phyloP scores from a whole-genome alignment of 1,140 invertebrate genomes.

The Odontomachus brunneus region DNA sequence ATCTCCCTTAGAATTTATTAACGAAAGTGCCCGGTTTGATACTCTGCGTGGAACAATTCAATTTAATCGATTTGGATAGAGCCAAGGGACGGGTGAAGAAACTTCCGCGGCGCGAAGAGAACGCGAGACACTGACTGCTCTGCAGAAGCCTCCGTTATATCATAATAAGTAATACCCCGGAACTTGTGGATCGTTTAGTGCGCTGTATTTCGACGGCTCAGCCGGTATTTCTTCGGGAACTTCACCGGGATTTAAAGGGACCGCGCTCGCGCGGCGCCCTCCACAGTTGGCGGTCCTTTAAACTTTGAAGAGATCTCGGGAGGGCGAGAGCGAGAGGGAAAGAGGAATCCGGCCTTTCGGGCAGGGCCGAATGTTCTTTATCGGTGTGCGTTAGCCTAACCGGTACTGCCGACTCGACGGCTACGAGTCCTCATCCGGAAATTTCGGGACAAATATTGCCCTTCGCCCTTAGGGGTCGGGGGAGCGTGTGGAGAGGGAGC shows the following conservation, averaged over 20 bases:
- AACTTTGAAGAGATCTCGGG: conserved; percentile 61
- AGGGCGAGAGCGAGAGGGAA: not conserved
- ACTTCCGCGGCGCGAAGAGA: not conserved
- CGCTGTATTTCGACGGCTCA: conserved; percentile 4
- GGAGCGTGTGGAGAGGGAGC: not conserved
- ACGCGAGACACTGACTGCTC: not conserved
- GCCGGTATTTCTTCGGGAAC: conserved; percentile 20
- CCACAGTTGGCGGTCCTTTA: conserved; percentile 53
- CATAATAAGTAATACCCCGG: conserved; percentile 35
- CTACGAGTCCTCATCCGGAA: conserved; percentile 26
- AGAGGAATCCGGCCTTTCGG: conserved; percentile 4
- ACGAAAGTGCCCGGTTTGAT: not conserved
- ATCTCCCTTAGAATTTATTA: conserved; percentile 1
- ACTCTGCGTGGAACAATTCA: not conserved
- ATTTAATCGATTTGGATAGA: conserved; percentile 1
- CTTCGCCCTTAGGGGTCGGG: conserved; percentile 17
- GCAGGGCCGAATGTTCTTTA: conserved; percentile 56
- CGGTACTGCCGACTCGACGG: conserved; percentile 18
- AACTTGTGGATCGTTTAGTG: conserved; percentile 13
- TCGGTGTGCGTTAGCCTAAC: conserved; percentile 39
- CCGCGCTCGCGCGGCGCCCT: conserved; percentile 1
- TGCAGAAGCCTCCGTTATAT: not conserved
- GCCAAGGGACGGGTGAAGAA: not conserved
- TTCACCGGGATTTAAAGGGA: conserved; percentile 52
- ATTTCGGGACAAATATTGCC: conserved; percentile 55